Base-by-base conservation (phyloP, 1,140 invertebrate species). In the Drosophila nikananu region DNA sequence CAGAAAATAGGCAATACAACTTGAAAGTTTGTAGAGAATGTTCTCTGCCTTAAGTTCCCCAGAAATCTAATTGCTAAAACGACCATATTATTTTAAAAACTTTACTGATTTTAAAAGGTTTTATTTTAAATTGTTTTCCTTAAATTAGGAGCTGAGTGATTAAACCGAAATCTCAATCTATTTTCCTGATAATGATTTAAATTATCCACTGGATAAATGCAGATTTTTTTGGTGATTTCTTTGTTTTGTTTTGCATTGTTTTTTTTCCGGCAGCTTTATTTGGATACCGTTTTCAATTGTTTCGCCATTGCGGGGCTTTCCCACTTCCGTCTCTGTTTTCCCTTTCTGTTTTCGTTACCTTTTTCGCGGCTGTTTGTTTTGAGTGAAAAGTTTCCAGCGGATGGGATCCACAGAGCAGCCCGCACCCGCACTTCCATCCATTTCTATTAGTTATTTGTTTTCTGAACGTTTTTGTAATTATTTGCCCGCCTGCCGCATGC, bases 381-480 rank as follows among this genome's bases (percentile, higher is more conserved):
- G 54, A 60, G 70, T 37, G 70, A 23, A 55, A 72, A 72, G 65
- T 68, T 52, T 44, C 37, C 63, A 23, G 39, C n/a, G 68, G 48
- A 48, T 25, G 27, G n/a, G 27, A 30, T 74, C 13, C 39, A 25
- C 54, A 25, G 54, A 25, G 35, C 35, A 41, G 21, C 32, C 32
- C 4, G 23, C 44, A 19, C 46, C 73, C 35, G 58, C 64, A 62
- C 55, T 37, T 76, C 66, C 77, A 80, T 83, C 55, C 77, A 80
- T 82, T 84, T 80, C 86, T 82, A 89, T 90, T 89, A 89, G 84
- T 84, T 89, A 86, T 90, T 90, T 90, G 76, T 91, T 91, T 91
- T 91, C 82, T 59, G 79, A 80, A 86, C 81, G 82, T 91, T 91
- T 90, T 90, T 91, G 86, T 86, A 90, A 91, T 90, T 90, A 90